These are phyloP conservation scores for Empis stercorea DNA, from an alignment of 2,888 invertebrate genomes.

Conservation along the genomic window DNA sequence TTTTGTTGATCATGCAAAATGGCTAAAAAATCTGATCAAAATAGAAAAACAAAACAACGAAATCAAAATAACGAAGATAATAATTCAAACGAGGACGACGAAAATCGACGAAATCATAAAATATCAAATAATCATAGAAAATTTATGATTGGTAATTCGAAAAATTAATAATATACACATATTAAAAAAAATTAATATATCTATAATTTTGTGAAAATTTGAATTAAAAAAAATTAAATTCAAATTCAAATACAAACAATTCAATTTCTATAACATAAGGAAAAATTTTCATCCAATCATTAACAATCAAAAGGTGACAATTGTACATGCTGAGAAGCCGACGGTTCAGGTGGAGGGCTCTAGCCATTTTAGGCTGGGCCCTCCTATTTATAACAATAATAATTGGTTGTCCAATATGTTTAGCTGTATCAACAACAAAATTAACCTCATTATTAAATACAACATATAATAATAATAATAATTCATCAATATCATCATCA, in stretches of 20 bases:
- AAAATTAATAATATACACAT: too few relatives aligned
- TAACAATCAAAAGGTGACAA: too few relatives aligned
- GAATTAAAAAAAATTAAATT: not conserved
- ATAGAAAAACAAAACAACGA: not conserved
- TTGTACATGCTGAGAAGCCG: constrained; percentile 35
- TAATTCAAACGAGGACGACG: not conserved
- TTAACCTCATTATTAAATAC: not conserved
- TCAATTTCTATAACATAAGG: too few relatives aligned
- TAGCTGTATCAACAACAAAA: constrained; percentile 28
- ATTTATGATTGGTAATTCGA: not conserved
- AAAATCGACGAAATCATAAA: not conserved
- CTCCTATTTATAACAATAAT: constrained; percentile 30
- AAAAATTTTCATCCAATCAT: too few relatives aligned
- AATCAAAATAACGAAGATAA: not conserved
- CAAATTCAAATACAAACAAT: not conserved
- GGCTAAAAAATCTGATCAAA: not conserved
- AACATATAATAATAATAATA: too few relatives aligned
- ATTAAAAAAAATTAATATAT: not conserved
- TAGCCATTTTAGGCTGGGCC: constrained; percentile 36
- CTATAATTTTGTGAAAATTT: not conserved
- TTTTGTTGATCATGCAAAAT: not conserved
- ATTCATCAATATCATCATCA: not conserved
- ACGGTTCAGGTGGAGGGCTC: constrained; percentile 36
- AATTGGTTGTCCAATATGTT: constrained; percentile 30
- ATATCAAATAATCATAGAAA: not conserved